Base-by-base conservation (phyloP, 2,888 invertebrate genomes). In the Graphium colonna region DNA sequence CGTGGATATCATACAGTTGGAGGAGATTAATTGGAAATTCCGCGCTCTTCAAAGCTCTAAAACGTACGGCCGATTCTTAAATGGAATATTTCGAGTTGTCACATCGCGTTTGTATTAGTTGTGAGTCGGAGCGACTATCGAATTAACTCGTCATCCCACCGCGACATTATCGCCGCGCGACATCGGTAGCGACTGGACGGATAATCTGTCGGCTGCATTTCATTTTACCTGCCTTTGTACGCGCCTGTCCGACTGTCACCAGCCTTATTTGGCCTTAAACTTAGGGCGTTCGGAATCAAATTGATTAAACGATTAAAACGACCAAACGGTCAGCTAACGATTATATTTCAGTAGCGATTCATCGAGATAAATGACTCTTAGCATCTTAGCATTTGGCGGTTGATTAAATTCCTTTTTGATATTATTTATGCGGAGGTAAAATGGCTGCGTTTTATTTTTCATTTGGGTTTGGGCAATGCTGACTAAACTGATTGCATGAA, bases 111-210 rank as follows among this genome's bases (percentile, higher is more conserved):
- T 71, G 68, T 75, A 64, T 74, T 56, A 68, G 72, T 68, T 65
- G 64, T 62, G 68, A 69, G 71, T 67, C 66, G 73, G 76, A 75
- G 72, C 75, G 68, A 69, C 76, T 78, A 78, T 82, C 77, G 78
- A 82, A 85, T 84, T 83, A 84, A 82, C 74, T 73, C 80, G 72
- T 84, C 83, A 79, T 75, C 68, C 69, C 60, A 62, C 60, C 60
- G 68, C 39, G 77, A 80, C 80, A 68, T 73, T 83, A 83, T 83
- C 82, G 57, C 57, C 26, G 47, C 52, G 64, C 63, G 82, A 83
- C 81, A 84, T 83, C 83, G 67, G 78, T 76, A 77, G 80, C 69
- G 62, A 65, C 60, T 63, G 63, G 67, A 67, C 69, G 62, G 68
- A 68, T 73, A 68, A 78, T 77, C 75, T 73, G 77, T 74, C 75